Evolutionary conservation across 2,113 vertebrate species (phyloP).

Genomic region (Sinocyclocheilus anshuiensis): DNA sequence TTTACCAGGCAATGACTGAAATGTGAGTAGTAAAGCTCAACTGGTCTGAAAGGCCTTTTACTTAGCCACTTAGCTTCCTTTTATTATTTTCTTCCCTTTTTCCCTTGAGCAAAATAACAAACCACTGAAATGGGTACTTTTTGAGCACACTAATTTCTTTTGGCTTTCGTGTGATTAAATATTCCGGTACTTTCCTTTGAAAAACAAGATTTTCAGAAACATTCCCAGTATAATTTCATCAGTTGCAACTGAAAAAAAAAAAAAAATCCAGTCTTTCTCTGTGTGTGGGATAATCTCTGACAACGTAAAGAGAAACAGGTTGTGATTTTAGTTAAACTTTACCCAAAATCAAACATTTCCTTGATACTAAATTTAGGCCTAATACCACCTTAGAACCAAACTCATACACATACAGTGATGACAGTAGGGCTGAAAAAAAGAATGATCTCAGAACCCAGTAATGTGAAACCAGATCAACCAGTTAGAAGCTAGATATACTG

Average conservation of each 20-base stretch:
- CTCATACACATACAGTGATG: background rate
- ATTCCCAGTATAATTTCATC: background rate
- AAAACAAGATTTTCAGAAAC: background rate
- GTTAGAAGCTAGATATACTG: background rate
- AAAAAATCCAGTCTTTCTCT: background rate
- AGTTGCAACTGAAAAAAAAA: background rate
- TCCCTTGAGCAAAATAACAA: background rate
- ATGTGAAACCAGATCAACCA: conserved; percentile 8
- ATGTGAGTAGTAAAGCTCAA: background rate
- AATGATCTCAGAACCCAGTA: background rate
- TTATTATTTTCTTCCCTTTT: background rate
- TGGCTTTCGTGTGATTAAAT: background rate
- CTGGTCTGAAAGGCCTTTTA: background rate
- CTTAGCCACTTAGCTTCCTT: background rate
- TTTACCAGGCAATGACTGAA: background rate
- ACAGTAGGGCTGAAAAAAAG: background rate
- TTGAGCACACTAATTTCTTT: background rate
- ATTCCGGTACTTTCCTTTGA: background rate
- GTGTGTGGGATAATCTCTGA: background rate
- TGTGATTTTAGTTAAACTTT: conserved; percentile 23
- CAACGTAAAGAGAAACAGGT: background rate
- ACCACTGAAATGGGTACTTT: background rate
- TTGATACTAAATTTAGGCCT: background rate
- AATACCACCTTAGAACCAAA: background rate
- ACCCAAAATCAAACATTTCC: background rate